Evolutionary conservation across 2,888 invertebrate genomes (phyloP).

Genomic region (Ochropleura plecta): DNA sequence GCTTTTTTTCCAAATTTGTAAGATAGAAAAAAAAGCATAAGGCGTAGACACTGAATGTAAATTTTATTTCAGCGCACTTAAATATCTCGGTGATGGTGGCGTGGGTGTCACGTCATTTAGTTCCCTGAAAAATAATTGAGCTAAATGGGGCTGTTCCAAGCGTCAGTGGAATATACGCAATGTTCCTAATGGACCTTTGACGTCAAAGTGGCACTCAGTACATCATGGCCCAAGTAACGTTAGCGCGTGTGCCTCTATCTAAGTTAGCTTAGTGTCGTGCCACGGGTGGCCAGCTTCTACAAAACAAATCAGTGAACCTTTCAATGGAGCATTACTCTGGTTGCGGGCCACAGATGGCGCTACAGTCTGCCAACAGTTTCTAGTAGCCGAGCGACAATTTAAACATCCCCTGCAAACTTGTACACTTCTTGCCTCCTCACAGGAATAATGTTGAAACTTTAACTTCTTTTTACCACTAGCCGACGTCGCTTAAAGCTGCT

Average conservation of each 20-base stretch:
- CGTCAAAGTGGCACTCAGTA: conserved; percentile 36
- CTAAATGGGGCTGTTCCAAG: too few species aligned
- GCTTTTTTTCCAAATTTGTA: too few species aligned
- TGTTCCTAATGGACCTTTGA: conserved; percentile 5
- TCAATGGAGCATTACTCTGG: conserved; percentile 72
- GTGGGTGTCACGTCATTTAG: too few species aligned
- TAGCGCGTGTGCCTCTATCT: conserved; percentile 41
- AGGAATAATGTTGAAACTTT: conserved; percentile 84
- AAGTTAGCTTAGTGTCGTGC: conserved; percentile 49
- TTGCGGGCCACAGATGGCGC: conserved; percentile 77
- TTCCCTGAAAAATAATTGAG: too few species aligned
- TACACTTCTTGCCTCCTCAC: conserved; percentile 77
- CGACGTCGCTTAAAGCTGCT: conserved; percentile 72
- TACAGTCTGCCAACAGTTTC: conserved; percentile 70
- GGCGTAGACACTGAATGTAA: too few species aligned
- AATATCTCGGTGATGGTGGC: too few species aligned
- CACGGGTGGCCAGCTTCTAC: conserved; percentile 49
- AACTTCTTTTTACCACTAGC: conserved; percentile 75
- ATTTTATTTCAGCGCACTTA: too few species aligned
- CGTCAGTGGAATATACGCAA: neutral
- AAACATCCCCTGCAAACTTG: conserved; percentile 77
- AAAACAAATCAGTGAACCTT: conserved; percentile 65
- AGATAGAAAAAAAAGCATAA: too few species aligned
- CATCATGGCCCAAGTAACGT: conserved; percentile 23
- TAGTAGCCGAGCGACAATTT: conserved; percentile 79